Percentiles rank a stretch among this genome's conserved stretches.
Conservation (phyloP, 37 sponge, comb jelly and placozoan species). For the Beroe forskalii region DNA sequence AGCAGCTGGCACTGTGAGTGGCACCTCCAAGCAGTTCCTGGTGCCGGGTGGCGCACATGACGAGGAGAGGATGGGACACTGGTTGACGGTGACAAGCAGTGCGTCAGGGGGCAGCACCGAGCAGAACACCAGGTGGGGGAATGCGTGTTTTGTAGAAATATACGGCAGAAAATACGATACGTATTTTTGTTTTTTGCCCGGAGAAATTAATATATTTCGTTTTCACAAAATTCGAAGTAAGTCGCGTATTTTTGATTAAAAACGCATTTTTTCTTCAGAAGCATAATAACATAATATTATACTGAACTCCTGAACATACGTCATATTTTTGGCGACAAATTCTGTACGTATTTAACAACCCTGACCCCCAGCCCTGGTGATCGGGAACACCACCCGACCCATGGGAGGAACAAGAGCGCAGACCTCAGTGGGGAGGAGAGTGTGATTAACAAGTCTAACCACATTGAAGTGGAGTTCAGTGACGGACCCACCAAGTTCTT, state of each 20-base stretch:
- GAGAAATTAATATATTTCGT: no score
- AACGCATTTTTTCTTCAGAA: no score
- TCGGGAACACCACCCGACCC: background rate
- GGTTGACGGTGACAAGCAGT: slow-evolving; percentile 49
- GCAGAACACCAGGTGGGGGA: background rate
- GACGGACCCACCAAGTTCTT: slow-evolving; percentile 78
- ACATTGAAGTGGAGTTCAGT: slow-evolving; percentile 67
- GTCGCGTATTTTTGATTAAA: no score
- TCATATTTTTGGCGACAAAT: no score
- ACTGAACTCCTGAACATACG: no score
- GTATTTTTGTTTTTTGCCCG: no score
- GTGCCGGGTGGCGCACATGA: background rate
- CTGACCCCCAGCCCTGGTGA: background rate
- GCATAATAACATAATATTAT: no score
- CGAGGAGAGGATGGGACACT: slow-evolving; percentile 58
- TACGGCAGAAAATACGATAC: no score
- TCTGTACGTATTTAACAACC: no score
- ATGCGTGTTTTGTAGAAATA: no score
- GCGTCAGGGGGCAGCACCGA: background rate
- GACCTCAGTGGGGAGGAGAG: background rate
- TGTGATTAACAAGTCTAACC: slow-evolving; percentile 45
- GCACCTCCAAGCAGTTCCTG: background rate
- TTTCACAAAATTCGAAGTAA: no score
- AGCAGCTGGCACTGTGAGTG: background rate
- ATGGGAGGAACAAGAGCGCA: slow-evolving; percentile 25